Evolutionary conservation across 1,140 invertebrate species (phyloP).

Genomic region (Caligus rogercresseyi): DNA sequence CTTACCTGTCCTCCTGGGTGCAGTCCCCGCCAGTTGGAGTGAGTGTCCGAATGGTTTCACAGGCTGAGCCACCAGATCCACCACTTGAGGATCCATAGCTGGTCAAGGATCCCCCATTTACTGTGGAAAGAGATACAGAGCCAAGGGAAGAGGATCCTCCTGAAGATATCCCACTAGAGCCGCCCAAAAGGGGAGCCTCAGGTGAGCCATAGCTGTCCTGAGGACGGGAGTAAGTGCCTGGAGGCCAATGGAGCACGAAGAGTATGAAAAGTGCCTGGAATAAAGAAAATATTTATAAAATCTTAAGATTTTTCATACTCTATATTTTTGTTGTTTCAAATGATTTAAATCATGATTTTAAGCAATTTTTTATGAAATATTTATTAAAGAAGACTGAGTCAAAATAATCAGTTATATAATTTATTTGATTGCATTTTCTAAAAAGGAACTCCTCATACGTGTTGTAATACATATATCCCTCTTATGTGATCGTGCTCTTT

Average conservation of each 20-base stretch:
- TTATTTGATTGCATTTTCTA: too few species aligned
- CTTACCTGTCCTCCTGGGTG: conserved; percentile 11
- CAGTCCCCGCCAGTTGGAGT: conserved; percentile 4
- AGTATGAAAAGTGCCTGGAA: too few species aligned
- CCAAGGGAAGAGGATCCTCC: background rate
- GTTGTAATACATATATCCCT: too few species aligned
- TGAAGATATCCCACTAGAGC: background rate
- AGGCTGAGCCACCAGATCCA: background rate
- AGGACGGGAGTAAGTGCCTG: background rate
- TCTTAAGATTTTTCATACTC: too few species aligned
- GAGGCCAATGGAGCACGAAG: background rate
- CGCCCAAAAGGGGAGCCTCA: background rate
- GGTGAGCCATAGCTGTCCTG: background rate
- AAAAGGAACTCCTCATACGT: too few species aligned
- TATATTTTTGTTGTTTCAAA: too few species aligned
- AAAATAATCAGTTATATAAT: too few species aligned
- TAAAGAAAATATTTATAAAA: too few species aligned
- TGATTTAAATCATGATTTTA: too few species aligned
- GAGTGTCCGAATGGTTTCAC: conserved; percentile 8
- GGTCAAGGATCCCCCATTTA: background rate
- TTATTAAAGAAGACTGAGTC: too few species aligned
- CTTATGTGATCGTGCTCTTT: too few species aligned
- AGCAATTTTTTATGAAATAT: too few species aligned
- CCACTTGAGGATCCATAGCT: conserved; percentile 19
- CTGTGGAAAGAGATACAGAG: background rate